A percentile compares a stretch with the other conserved stretches of the same genome.
Conservation (phyloP, 2,888 invertebrate species). For the Oscheius sp. region DNA sequence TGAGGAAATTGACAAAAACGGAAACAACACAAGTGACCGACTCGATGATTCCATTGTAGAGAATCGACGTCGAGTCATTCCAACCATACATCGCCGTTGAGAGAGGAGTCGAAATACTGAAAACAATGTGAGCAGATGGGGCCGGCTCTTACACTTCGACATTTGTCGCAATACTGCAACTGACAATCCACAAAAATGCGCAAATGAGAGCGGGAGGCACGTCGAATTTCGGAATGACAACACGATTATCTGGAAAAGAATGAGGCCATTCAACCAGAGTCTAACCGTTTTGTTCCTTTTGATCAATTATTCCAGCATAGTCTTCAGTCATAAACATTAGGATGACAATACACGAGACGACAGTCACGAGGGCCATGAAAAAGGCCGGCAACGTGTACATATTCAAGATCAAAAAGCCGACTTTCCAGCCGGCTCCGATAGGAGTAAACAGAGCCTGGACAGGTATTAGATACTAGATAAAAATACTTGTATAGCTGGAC, state of each 20-base stretch:
- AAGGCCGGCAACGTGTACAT: constrained; percentile 59
- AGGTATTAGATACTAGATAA: background rate
- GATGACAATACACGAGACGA: constrained; percentile 46
- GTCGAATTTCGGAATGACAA: constrained; percentile 56
- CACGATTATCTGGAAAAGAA: background rate
- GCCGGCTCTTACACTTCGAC: constrained; percentile 62
- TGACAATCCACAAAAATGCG: constrained; percentile 56
- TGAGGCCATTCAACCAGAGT: background rate
- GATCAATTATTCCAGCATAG: constrained; percentile 54
- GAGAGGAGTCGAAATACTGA: constrained; percentile 51
- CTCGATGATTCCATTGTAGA: constrained; percentile 49
- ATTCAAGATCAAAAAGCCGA: constrained; percentile 37
- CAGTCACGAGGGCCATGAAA: constrained; percentile 49
- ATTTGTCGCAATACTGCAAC: constrained; percentile 54
- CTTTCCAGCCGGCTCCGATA: constrained; percentile 43
- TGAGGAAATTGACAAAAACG: constrained; percentile 40
- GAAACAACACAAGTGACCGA: constrained; percentile 43
- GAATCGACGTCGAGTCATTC: constrained; percentile 50
- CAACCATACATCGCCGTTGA: constrained; percentile 50
- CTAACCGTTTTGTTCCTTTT: constrained; percentile 43
- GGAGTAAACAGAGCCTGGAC: constrained; percentile 48
- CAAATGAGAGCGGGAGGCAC: constrained; percentile 51
- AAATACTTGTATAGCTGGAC: constrained; percentile 53
- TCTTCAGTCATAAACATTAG: constrained; percentile 49
- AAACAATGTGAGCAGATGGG: background rate